Conservation (phyloP, 2,888 invertebrate species). For the Drosophila leonis region DNA sequence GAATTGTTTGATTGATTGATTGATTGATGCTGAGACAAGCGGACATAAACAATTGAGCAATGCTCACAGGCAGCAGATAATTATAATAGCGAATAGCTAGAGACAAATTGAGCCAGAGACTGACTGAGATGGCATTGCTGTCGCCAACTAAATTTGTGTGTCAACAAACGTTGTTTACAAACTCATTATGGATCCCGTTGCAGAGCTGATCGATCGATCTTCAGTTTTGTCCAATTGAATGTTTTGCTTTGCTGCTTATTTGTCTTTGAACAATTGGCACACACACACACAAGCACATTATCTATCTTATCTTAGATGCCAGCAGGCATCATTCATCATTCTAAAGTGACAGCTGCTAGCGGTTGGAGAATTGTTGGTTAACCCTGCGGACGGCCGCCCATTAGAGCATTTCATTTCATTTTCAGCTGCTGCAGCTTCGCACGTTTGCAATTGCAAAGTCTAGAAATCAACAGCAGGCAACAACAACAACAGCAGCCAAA, state of each 20-base stretch:
- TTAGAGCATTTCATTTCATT: slow-evolving; percentile 34
- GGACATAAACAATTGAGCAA: slow-evolving; percentile 3
- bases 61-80: neutral
- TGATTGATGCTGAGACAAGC: slow-evolving; percentile 4
- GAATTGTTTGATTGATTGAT: slow-evolving; percentile 3
- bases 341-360: slow-evolving; percentile 19
- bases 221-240: neutral
- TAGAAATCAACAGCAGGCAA: slow-evolving; percentile 16
- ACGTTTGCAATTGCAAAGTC: slow-evolving; percentile 27
- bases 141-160: neutral
- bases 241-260: neutral
- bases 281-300: neutral
- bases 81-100: neutral
- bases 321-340: slow-evolving; percentile 23
- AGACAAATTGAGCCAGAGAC: slow-evolving; percentile 1
- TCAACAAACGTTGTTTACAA: neutral
- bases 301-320: neutral
- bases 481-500: slow-evolving; percentile 10
- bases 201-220: neutral
- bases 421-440: slow-evolving; percentile 21
- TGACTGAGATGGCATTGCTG: neutral
- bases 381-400: slow-evolving; percentile 6
- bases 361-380: slow-evolving; percentile 1
- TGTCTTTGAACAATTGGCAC: neutral
- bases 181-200: neutral